Conservation (phyloP, 2,888 invertebrate genomes). For the Drosophila fungiperda region DNA sequence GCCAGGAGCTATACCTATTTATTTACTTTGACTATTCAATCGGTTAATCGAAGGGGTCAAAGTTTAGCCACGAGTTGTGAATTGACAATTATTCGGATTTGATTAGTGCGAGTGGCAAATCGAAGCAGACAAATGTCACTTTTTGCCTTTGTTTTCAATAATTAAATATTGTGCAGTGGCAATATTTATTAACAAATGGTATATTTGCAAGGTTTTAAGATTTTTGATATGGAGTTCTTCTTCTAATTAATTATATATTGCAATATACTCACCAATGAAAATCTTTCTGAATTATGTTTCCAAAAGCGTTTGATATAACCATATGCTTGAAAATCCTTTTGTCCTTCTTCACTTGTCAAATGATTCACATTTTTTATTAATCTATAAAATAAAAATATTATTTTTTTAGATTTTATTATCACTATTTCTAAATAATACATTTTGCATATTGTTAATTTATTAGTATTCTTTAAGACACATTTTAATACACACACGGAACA, state of each 20-base stretch:
- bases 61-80: slow-evolving; percentile 35
- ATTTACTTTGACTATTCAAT: slow-evolving; percentile 40
- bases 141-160: slow-evolving; percentile 14
- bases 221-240: not conserved
- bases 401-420: rapidly evolving
- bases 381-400: not conserved
- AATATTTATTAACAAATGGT: not conserved
- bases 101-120: slow-evolving; percentile 59
- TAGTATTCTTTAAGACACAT: not conserved
- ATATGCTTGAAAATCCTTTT: not conserved
- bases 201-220: not conserved
- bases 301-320: slow-evolving; percentile 9
- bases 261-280: slow-evolving; percentile 12
- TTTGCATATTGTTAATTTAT: not conserved
- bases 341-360: not conserved
- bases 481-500: not conserved
- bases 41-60: slow-evolving; percentile 1
- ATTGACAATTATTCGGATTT: slow-evolving; percentile 47
- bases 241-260: not conserved
- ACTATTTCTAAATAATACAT: not conserved
- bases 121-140: not conserved
- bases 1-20: not conserved
- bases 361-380: slow-evolving; percentile 42
- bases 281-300: slow-evolving; percentile 6
- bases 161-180: not conserved